phyloP scores from a whole-genome alignment of 2,888 invertebrate genomes.

The Eilema caniola region DNA sequence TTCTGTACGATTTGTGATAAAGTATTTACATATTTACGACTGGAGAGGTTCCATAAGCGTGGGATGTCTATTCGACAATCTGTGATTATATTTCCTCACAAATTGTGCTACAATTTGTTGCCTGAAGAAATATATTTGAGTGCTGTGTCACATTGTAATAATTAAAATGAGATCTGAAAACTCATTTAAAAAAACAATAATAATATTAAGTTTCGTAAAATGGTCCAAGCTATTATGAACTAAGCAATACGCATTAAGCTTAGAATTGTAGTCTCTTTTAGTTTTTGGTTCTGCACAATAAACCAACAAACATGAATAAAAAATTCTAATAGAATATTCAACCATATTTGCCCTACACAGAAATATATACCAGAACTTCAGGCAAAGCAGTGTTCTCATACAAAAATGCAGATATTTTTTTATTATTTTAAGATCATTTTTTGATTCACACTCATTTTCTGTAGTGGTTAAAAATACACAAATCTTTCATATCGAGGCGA shows the following conservation, averaged over 20 bases:
- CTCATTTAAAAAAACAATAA: too few relatives aligned
- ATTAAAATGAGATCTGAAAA: too few relatives aligned
- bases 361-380: neutral
- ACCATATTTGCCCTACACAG: neutral
- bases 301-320: neutral
- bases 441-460: neutral
- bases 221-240: too few relatives aligned
- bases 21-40: neutral
- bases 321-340: neutral
- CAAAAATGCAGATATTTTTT: neutral
- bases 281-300: too few relatives aligned
- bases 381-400: neutral
- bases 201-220: too few relatives aligned
- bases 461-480: neutral
- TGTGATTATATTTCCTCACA: too few relatives aligned
- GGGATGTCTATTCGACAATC: neutral
- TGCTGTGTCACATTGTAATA: too few relatives aligned
- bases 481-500: slow-evolving; percentile 22
- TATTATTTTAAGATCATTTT: neutral
- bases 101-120: too few relatives aligned
- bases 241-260: too few relatives aligned
- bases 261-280: too few relatives aligned
- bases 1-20: neutral
- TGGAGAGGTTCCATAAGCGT: too few relatives aligned
- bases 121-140: too few relatives aligned